Evolutionary conservation across 2,113 vertebrate species (phyloP).

Genomic region (Brienomyrus brachyistius): DNA sequence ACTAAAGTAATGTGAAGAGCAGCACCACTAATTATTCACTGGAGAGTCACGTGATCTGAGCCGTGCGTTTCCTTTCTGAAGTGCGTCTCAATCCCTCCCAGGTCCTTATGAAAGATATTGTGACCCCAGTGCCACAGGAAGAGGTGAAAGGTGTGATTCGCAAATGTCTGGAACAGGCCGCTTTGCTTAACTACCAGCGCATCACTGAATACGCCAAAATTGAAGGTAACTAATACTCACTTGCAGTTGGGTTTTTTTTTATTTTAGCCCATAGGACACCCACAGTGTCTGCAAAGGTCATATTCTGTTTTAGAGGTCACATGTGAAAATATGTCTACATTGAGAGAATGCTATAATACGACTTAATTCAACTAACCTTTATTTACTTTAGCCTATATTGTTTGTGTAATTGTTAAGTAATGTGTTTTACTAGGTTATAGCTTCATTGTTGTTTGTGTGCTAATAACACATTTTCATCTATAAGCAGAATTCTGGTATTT

Average conservation of each 20-base stretch:
- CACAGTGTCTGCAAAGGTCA: background rate
- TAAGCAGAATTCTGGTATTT: background rate
- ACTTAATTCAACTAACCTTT: background rate
- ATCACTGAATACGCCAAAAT: slow-evolving; percentile 97
- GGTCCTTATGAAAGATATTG: slow-evolving; percentile 99
- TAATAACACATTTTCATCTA: background rate
- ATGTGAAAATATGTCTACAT: background rate
- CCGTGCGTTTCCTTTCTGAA: background rate
- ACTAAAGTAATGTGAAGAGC: background rate
- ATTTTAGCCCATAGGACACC: background rate
- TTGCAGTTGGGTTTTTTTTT: background rate
- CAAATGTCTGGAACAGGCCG: slow-evolving; percentile 97
- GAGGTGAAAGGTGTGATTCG: slow-evolving; percentile 98
- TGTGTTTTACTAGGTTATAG: background rate
- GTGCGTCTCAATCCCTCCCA: slow-evolving; percentile 34
- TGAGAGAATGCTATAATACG: background rate
- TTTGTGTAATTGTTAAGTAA: background rate
- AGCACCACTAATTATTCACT: background rate
- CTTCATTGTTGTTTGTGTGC: background rate
- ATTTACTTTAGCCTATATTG: background rate
- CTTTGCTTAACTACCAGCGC: slow-evolving; percentile 92
- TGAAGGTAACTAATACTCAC: slow-evolving; percentile 78
- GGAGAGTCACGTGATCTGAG: background rate
- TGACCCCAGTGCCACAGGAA: slow-evolving; percentile 94
- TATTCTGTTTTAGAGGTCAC: background rate